These are phyloP conservation scores for Bos javanicus DNA, from an alignment of 2,113 vertebrate species.

Conservation along the genomic window DNA sequence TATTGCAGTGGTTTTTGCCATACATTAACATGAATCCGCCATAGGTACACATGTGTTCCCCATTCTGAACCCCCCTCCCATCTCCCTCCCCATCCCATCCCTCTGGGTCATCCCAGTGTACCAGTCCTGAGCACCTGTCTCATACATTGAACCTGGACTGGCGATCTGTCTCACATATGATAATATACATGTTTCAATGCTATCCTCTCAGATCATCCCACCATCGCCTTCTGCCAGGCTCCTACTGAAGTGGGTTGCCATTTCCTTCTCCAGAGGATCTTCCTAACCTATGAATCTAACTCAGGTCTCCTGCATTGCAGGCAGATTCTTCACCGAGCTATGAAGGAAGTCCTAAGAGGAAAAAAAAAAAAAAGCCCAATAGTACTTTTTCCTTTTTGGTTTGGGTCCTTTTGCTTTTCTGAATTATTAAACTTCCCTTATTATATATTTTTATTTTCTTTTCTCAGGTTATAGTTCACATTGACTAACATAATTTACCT, in stretches of 20 bases:
- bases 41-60: background rate
- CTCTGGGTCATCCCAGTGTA: background rate
- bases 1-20: background rate
- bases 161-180: background rate
- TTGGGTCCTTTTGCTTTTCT: background rate
- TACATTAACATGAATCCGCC: background rate
- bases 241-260: background rate
- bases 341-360: background rate
- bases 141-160: background rate
- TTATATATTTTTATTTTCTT: background rate
- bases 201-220: background rate
- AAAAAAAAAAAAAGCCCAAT: background rate
- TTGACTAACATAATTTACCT: background rate
- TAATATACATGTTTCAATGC: background rate
- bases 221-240: background rate
- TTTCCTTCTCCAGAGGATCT: background rate
- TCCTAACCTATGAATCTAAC: rapidly evolving
- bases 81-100: background rate
- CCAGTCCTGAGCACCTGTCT: background rate
- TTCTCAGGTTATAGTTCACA: background rate
- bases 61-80: background rate
- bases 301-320: background rate
- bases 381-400: background rate
- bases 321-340: background rate
- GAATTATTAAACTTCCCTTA: background rate